These are phyloP conservation scores for Paraescarpia echinospica DNA, from an alignment of 1,140 invertebrate species.

Conservation along the genomic window DNA sequence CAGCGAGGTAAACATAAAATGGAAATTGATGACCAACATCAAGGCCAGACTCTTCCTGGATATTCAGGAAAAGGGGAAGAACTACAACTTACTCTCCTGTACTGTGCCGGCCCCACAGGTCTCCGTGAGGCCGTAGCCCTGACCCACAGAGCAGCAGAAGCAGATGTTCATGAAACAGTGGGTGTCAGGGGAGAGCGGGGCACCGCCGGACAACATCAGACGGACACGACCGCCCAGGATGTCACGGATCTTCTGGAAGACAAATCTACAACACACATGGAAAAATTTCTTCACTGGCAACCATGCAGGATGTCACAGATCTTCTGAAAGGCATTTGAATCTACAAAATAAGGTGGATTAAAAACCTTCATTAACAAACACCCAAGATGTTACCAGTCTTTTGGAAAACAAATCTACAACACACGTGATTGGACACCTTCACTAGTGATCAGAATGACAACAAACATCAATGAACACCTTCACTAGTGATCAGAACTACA, in stretches of 20 bases:
- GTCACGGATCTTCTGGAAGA: slow-evolving; percentile 79
- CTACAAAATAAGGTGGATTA: no score
- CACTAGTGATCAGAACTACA: no score
- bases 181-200: slow-evolving; percentile 92
- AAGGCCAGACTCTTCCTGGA: no score
- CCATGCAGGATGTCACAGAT: no score
- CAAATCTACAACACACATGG: slow-evolving; percentile 61
- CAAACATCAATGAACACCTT: no score
- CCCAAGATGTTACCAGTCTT: slow-evolving; percentile 80
- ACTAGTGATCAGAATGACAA: no score
- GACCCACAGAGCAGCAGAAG: slow-evolving; percentile 84
- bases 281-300: not conserved
- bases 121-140: slow-evolving; percentile 97
- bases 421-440: no score
- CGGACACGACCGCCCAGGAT: slow-evolving; percentile 82
- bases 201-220: slow-evolving; percentile 87
- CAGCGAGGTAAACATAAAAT: no score
- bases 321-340: no score
- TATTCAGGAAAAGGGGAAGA: no score
- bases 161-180: slow-evolving; percentile 93
- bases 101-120: slow-evolving; percentile 90
- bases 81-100: slow-evolving; percentile 64
- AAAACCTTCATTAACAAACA: no score
- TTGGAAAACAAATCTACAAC: slow-evolving; percentile 72
- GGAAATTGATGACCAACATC: no score